These are phyloP conservation scores for Oopsacas minuta DNA, from an alignment of 37 sponge, comb jelly and placozoan species.

Conservation along the genomic window DNA sequence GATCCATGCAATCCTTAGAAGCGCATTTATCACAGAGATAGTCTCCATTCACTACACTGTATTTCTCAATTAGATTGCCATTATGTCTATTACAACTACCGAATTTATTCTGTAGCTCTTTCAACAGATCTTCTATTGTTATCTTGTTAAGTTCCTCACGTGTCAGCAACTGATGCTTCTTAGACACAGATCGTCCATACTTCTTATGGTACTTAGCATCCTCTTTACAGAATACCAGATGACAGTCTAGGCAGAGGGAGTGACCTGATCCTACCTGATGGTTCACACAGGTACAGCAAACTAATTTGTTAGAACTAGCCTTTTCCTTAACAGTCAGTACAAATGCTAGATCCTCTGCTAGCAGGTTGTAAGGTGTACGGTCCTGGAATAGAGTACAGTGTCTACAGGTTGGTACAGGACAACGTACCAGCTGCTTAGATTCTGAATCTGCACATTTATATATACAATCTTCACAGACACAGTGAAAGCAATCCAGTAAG, in stretches of 20 bases:
- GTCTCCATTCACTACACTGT: neutral
- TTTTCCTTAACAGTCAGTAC: neutral
- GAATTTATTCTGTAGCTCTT: neutral
- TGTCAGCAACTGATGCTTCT: neutral
- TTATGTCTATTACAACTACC: neutral
- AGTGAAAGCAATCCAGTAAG: neutral
- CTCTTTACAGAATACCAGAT: neutral
- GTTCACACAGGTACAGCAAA: neutral
- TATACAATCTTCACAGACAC: neutral
- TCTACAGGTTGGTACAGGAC: neutral
- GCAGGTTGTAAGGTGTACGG: neutral
- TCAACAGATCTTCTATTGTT: neutral
- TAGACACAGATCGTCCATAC: neutral
- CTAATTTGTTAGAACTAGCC: neutral
- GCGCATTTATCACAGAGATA: conserved; percentile 5
- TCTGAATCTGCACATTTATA: neutral
- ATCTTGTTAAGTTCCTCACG: neutral
- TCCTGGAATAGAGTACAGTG: neutral
- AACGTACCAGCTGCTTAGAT: neutral
- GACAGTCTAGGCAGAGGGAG: neutral
- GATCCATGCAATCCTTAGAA: neutral
- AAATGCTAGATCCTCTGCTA: neutral
- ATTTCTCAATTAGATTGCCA: neutral
- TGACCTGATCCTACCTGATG: neutral
- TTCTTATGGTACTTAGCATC: neutral